Evolutionary conservation across 2,113 vertebrate species (phyloP).

Genomic region (Theropithecus gelada): DNA sequence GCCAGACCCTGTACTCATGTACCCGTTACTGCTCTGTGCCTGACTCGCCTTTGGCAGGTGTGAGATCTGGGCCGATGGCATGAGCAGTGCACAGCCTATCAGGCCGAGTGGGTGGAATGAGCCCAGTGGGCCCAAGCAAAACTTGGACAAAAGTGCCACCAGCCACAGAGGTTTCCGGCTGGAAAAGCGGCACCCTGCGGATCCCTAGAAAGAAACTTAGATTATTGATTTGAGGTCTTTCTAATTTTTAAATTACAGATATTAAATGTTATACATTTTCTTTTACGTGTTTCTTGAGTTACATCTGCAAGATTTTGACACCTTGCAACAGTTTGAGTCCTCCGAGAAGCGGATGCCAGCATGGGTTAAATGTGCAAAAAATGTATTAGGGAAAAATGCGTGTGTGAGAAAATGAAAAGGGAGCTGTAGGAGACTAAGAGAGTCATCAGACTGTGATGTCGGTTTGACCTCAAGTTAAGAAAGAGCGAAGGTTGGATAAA

Average conservation of each 20-base stretch:
- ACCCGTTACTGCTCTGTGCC: no score
- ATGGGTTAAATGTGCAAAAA: conserved; percentile 4
- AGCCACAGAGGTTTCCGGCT: no score
- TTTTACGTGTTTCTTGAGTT: conserved; percentile 24
- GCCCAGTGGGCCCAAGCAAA: no score
- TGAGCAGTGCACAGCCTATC: no score
- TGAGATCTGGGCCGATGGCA: no score
- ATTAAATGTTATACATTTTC: not conserved
- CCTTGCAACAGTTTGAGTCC: not conserved
- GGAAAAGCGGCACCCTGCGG: no score
- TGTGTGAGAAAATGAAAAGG: not conserved
- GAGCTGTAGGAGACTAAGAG: not conserved
- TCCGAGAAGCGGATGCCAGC: not conserved
- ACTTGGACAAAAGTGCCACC: no score
- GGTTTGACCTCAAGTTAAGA: not conserved
- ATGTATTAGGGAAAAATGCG: not conserved
- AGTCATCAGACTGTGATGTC: not conserved
- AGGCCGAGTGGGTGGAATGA: no score
- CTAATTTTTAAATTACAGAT: not conserved
- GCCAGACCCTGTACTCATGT: no score
- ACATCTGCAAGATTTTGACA: not conserved
- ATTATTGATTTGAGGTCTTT: not conserved
- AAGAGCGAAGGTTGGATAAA: not conserved
- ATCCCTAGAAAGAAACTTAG: not conserved
- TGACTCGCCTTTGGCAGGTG: no score